phyloP scores from a whole-genome alignment of 2,113 vertebrate genomes.

The Talpa occidentalis region DNA sequence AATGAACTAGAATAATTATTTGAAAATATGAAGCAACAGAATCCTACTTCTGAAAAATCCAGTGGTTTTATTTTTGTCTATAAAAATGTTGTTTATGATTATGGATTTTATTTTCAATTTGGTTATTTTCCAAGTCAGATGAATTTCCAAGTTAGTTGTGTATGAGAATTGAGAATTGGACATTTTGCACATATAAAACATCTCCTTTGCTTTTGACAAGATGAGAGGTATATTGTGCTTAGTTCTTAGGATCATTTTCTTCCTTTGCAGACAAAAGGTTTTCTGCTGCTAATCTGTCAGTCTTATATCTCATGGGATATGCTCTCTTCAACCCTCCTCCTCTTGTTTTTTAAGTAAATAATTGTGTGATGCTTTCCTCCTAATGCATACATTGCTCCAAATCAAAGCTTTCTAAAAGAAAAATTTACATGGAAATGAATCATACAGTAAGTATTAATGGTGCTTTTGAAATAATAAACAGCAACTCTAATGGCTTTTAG shows the following conservation, averaged over 20 bases:
- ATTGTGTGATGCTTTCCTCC: slow-evolving; percentile 71
- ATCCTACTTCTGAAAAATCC: neutral
- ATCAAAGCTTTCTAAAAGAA: slow-evolving; percentile 68
- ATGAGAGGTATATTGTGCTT: slow-evolving; percentile 77
- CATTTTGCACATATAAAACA: slow-evolving; percentile 60
- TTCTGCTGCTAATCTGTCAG: slow-evolving; percentile 72
- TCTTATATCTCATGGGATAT: slow-evolving; percentile 60
- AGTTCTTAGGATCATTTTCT: slow-evolving; percentile 70
- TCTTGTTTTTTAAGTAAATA: slow-evolving; percentile 80
- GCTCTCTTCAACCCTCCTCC: slow-evolving; percentile 49
- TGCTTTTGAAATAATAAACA: slow-evolving; percentile 80
- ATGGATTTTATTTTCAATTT: slow-evolving; percentile 56
- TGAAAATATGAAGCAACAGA: slow-evolving; percentile 10
- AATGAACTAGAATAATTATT: neutral
- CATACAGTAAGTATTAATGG: slow-evolving; percentile 73
- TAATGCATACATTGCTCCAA: slow-evolving; percentile 72
- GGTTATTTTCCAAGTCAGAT: slow-evolving; percentile 53
- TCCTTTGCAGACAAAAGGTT: slow-evolving; percentile 77
- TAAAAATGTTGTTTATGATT: neutral
- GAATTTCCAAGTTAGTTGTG: slow-evolving; percentile 42
- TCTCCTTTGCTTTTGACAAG: slow-evolving; percentile 70
- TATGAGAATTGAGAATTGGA: slow-evolving; percentile 35
- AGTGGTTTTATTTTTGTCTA: neutral
- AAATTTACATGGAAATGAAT: slow-evolving; percentile 77
- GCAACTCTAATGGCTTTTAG: slow-evolving; percentile 58